Evolutionary conservation across 2,888 invertebrate species (phyloP), one percentile per base, ranked within the genome.

Genomic region (Agrilus mali): DNA sequence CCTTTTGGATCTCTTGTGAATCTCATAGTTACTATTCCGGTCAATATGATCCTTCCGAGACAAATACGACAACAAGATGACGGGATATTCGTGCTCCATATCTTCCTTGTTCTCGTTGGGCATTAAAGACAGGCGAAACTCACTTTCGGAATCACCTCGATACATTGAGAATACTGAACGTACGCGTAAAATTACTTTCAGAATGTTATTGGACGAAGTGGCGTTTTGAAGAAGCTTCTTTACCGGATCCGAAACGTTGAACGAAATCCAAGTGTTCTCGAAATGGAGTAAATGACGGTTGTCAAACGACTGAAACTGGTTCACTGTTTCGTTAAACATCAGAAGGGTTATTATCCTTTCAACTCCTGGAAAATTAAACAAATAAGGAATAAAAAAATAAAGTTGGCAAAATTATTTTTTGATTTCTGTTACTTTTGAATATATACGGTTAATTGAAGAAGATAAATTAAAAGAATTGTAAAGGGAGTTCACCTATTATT

Each of bases 181-280:
- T 27, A 27, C 27, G 2, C 27, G 27, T 27, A 27, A 27, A 27
- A 27, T 27, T 10, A 27, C 10, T 27, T 27, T 27, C 27, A 27
- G 4, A 27, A 27, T 27, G 10, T 27, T 10, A 27, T 27, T 27
- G 8, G 27, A 4, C 8, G 10, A 33, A 3, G 35, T 34, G 13
- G 45, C 20, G 2, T 27, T 31, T 31, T 40, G 14, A 5, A 44
- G 27, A 10, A 54, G 13, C 7, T 35, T 38, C 27, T 47, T 47
- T 3, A 67, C 59, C 15, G 60, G 57, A 20, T 49, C 40, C 0
- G 65, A 65, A 35, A 67, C 45, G 43, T 65, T 62, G 45, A 66
- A 65, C 0, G 60, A 57, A 20, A 66, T 42, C 67, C 67, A 67
- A 8, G 64, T 64, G 45, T 64, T 63, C 46, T 65, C 62, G 6